phyloP scores from a whole-genome alignment of 2,888 invertebrate species.

The Macrosoma leucophasiata region DNA sequence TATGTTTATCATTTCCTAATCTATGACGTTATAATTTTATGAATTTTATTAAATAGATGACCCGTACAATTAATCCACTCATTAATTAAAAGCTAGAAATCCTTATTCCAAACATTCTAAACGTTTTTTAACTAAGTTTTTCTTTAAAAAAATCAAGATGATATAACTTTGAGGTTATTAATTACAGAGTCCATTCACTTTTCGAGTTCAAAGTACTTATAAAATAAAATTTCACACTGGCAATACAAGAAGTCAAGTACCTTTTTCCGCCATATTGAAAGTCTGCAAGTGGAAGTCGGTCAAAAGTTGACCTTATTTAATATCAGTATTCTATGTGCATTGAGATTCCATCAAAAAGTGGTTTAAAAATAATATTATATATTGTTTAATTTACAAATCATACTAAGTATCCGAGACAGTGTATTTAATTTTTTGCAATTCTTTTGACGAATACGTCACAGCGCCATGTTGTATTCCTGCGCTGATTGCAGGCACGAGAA shows the following conservation, averaged over 20 bases:
- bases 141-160: too few relatives aligned
- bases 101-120: too few relatives aligned
- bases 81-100: too few relatives aligned
- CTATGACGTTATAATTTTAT: too few relatives aligned
- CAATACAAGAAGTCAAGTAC: constrained; percentile 54
- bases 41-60: too few relatives aligned
- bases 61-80: too few relatives aligned
- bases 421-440: constrained; percentile 61
- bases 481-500: constrained; percentile 76
- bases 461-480: constrained; percentile 77
- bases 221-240: too few relatives aligned
- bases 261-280: constrained; percentile 68
- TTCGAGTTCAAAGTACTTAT: too few relatives aligned
- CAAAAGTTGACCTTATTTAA: constrained; percentile 67
- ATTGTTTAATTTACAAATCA: constrained; percentile 40
- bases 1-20: too few relatives aligned
- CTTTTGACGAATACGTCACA: constrained; percentile 70
- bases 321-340: constrained; percentile 47
- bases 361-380: constrained; percentile 43
- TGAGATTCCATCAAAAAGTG: constrained; percentile 41
- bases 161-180: too few relatives aligned
- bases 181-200: too few relatives aligned
- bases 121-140: too few relatives aligned
- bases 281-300: constrained; percentile 66
- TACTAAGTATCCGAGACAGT: constrained; percentile 31